Conservation (phyloP, 1,140 invertebrate genomes). For the Drosophila sp. region DNA sequence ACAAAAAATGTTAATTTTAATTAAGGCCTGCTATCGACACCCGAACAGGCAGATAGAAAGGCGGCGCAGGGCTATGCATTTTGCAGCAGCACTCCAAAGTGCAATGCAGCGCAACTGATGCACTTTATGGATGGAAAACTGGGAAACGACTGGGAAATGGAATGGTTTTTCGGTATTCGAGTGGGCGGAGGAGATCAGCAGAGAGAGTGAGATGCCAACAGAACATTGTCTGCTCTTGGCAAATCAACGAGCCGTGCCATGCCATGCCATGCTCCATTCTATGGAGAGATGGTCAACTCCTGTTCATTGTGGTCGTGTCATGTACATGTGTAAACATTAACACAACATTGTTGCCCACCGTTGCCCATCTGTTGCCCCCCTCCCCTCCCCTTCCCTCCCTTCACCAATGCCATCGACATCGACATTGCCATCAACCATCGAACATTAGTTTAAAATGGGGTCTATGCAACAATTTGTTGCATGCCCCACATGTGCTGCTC, state of each 20-base stretch:
- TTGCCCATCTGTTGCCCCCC: not conserved
- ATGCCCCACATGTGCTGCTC: constrained; percentile 52
- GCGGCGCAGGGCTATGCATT: constrained; percentile 36
- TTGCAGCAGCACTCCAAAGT: constrained; percentile 68
- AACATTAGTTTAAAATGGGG: constrained; percentile 54
- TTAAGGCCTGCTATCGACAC: constrained; percentile 80
- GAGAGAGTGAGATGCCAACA: not conserved
- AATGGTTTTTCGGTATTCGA: constrained; percentile 12
- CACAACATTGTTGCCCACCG: constrained; percentile 65
- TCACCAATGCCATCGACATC: not conserved
- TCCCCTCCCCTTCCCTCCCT: not conserved
- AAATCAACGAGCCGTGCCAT: constrained; percentile 52
- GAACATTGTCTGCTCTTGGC: constrained; percentile 65
- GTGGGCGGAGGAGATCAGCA: not conserved
- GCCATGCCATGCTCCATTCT: too few species aligned
- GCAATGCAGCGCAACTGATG: constrained; percentile 77
- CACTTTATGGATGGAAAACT: constrained; percentile 57
- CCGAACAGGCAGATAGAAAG: constrained; percentile 47
- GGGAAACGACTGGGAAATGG: not conserved
- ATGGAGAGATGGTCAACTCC: constrained; percentile 21
- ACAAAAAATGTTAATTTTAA: constrained; percentile 82
- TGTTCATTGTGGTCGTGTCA: constrained; percentile 75
- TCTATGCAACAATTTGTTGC: constrained; percentile 74
- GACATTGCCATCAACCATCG: constrained; percentile 5
- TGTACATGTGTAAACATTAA: constrained; percentile 74